Percentiles rank a stretch among this genome's conserved stretches.
These are phyloP conservation scores for Cabera pusaria DNA, from an alignment of 2,888 invertebrate species.

Conservation along the genomic window DNA sequence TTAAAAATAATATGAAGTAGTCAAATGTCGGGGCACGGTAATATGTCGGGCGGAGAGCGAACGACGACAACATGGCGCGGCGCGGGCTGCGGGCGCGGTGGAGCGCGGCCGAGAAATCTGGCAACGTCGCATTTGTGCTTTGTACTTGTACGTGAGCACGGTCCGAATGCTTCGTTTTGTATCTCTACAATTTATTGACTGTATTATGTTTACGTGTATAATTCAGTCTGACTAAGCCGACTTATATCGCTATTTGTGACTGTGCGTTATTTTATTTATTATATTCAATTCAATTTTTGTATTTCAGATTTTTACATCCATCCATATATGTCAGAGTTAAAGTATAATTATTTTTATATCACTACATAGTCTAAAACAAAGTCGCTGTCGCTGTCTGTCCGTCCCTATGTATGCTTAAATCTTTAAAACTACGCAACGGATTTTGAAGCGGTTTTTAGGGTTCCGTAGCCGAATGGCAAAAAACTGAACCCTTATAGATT, in stretches of 20 bases:
- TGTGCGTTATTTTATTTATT: constrained; percentile 8
- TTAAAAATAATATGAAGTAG: constrained; percentile 24
- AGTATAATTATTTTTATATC: too few species aligned
- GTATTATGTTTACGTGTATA: constrained; percentile 1
- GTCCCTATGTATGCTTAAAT: too few species aligned
- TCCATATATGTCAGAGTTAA: too few species aligned
- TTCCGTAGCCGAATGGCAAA: too few species aligned
- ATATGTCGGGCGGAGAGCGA: constrained; percentile 31
- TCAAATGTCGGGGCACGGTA: too few species aligned
- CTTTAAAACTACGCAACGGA: too few species aligned
- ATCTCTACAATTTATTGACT: constrained; percentile 12
- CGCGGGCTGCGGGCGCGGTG: constrained; percentile 24
- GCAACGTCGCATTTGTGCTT: constrained; percentile 55
- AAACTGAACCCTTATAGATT: too few species aligned
- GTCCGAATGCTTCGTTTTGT: constrained; percentile 33
- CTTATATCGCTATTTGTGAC: constrained; percentile 7
- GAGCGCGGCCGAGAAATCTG: constrained; percentile 46
- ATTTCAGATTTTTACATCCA: too few species aligned
- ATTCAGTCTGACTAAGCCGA: constrained; percentile 2
- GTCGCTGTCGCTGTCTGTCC: too few species aligned
- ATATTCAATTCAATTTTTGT: too few species aligned
- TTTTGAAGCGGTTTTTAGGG: too few species aligned
- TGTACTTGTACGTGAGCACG: constrained; percentile 36
- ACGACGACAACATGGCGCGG: constrained; percentile 37
- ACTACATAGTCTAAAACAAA: too few species aligned